Evolutionary conservation across 92 coral and sea anemone genomes (phyloP).

Genomic region (Siderastrea radians): DNA sequence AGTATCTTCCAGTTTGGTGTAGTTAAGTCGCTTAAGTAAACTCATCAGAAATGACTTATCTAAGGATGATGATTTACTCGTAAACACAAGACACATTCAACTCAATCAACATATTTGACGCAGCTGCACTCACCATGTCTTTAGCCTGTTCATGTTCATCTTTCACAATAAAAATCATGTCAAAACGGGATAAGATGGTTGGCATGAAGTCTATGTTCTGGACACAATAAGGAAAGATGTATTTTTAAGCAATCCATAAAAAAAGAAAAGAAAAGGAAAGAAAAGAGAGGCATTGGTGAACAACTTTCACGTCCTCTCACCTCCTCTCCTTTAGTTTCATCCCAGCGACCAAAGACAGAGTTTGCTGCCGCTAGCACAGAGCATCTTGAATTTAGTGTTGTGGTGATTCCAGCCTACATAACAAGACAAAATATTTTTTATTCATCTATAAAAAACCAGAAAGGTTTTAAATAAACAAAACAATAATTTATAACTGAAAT

Average conservation of each 20-base stretch:
- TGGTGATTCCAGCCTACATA: slow-evolving; percentile 96
- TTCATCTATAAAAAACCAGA: not conserved
- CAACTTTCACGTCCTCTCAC: slow-evolving; percentile 27
- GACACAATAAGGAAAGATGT: slow-evolving; percentile 4
- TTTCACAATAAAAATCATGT: slow-evolving; percentile 94
- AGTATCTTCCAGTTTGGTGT: too few species aligned
- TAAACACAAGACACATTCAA: too few species aligned
- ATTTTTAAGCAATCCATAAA: not conserved
- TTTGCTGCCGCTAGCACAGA: slow-evolving; percentile 99
- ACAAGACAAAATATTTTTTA: not conserved
- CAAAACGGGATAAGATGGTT: slow-evolving; percentile 98
- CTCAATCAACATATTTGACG: too few species aligned
- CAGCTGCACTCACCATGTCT: slow-evolving; percentile 82
- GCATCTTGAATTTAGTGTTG: slow-evolving; percentile 95
- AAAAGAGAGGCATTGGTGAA: not conserved
- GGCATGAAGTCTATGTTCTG: slow-evolving; percentile 99
- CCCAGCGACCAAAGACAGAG: slow-evolving; percentile 99
- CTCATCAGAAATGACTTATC: too few species aligned
- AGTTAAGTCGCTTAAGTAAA: too few species aligned
- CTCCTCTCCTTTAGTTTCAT: slow-evolving; percentile 98
- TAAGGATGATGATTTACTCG: too few species aligned
- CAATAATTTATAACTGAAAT: not conserved
- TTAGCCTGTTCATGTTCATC: slow-evolving; percentile 97
- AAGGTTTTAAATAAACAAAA: not conserved
- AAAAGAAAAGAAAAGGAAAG: not conserved